These are phyloP conservation scores for Dinocampus coccinellae DNA, from an alignment of 2,888 invertebrate species.

Conservation along the genomic window DNA sequence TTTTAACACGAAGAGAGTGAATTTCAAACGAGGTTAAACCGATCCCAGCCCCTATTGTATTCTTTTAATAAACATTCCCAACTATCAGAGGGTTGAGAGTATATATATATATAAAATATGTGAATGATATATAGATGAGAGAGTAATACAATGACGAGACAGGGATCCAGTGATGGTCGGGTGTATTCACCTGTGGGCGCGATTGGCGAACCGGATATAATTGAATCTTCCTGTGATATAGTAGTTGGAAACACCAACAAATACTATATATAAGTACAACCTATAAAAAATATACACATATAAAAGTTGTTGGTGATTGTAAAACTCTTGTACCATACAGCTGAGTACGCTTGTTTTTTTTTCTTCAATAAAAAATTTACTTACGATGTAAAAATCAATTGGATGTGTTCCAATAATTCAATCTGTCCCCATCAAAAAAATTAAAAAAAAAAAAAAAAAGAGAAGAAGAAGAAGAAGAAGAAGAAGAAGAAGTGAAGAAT, in stretches of 20 bases:
- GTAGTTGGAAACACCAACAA: not conserved
- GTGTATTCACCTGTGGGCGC: conserved; percentile 51
- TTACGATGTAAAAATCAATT: conserved; percentile 15
- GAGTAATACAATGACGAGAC: conserved; percentile 1
- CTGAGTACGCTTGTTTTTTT: too few relatives aligned
- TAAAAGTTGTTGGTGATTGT: too few relatives aligned
- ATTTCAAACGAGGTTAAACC: conserved; percentile 47
- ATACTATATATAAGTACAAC: too few relatives aligned
- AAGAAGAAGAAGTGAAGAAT: too few relatives aligned
- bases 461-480: too few relatives aligned
- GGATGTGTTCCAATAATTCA: not conserved
- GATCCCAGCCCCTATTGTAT: conserved; percentile 47
- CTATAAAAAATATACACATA: too few relatives aligned
- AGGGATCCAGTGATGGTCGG: conserved; percentile 24
- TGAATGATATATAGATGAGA: conserved; percentile 1
- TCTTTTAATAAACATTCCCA: conserved; percentile 48
- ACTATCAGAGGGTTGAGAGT: conserved; percentile 24
- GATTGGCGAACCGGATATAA: conserved; percentile 50
- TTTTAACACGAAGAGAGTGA: conserved; percentile 16
- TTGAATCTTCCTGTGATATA: conserved; percentile 42
- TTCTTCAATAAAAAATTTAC: too few relatives aligned
- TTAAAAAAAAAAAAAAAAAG: too few relatives aligned
- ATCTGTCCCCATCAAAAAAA: not conserved
- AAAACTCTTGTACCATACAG: too few relatives aligned
- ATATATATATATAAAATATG: conserved; percentile 11